phyloP scores from a whole-genome alignment of 2,888 invertebrate species.

The Cosmia trapezina region DNA sequence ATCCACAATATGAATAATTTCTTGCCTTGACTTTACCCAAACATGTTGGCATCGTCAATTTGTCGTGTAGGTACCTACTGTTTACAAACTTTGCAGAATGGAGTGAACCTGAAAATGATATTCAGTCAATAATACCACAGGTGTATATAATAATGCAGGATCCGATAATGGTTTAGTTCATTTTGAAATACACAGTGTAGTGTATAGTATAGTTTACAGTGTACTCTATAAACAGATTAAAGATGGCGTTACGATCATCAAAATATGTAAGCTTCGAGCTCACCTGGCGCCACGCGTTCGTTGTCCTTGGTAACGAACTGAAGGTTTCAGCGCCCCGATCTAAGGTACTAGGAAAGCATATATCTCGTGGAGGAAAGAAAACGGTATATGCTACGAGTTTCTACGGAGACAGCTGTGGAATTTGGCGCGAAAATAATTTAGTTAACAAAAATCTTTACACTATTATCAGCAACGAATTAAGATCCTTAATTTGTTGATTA shows the following conservation, averaged over 20 bases:
- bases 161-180: background rate
- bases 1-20: background rate
- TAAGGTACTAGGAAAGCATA: slow-evolving; percentile 10
- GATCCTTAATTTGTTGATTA: too few relatives aligned
- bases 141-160: background rate
- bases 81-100: background rate
- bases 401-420: background rate
- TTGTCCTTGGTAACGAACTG: slow-evolving; percentile 1
- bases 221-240: background rate
- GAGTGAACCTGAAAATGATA: background rate
- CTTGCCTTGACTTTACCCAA: background rate
- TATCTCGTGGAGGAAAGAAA: background rate
- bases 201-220: too few relatives aligned
- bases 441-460: too few relatives aligned
- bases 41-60: too few relatives aligned
- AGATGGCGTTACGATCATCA: background rate
- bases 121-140: background rate
- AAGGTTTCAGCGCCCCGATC: slow-evolving; percentile 14
- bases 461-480: too few relatives aligned
- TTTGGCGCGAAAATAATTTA: background rate
- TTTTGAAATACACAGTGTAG: background rate
- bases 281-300: background rate
- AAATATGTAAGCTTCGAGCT: background rate
- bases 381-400: background rate
- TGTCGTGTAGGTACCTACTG: background rate